Conservation (phyloP, 2,888 invertebrate species). For the Synanthedon vespiformis region DNA sequence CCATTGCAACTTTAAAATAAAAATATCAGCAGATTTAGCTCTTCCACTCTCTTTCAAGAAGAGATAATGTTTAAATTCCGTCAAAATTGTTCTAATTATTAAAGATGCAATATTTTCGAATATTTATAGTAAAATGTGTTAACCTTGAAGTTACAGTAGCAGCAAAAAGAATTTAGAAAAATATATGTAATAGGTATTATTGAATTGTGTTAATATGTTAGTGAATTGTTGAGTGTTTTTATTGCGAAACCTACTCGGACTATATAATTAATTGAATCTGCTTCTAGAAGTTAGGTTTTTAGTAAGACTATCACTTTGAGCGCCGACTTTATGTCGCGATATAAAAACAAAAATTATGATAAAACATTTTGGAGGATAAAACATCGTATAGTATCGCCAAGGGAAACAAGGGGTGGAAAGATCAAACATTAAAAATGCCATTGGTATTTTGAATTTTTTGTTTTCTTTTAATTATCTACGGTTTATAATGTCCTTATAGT, state of each 20-base stretch:
- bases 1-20: too few relatives aligned
- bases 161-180: too few relatives aligned
- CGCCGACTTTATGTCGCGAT: slow-evolving; percentile 22
- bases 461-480: slow-evolving; percentile 73
- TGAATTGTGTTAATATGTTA: not conserved
- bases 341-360: slow-evolving; percentile 68
- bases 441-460: slow-evolving; percentile 67
- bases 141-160: too few relatives aligned
- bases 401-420: slow-evolving; percentile 26
- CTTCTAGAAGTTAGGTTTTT: slow-evolving; percentile 14
- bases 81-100: too few relatives aligned
- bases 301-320: slow-evolving; percentile 45
- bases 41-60: too few relatives aligned
- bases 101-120: too few relatives aligned
- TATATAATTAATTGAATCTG: slow-evolving; percentile 30
- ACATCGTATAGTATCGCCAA: slow-evolving; percentile 19
- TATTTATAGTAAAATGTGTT: too few relatives aligned
- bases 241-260: not conserved
- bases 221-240: not conserved
- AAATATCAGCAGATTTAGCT: too few relatives aligned
- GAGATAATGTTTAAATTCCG: too few relatives aligned
- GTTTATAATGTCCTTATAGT: slow-evolving; percentile 72
- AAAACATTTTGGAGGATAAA: slow-evolving; percentile 12
- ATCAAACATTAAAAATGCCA: slow-evolving; percentile 64
- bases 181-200: too few relatives aligned